Conservation (phyloP, 2,888 invertebrate genomes). For the Ichneumoninae sp. region DNA sequence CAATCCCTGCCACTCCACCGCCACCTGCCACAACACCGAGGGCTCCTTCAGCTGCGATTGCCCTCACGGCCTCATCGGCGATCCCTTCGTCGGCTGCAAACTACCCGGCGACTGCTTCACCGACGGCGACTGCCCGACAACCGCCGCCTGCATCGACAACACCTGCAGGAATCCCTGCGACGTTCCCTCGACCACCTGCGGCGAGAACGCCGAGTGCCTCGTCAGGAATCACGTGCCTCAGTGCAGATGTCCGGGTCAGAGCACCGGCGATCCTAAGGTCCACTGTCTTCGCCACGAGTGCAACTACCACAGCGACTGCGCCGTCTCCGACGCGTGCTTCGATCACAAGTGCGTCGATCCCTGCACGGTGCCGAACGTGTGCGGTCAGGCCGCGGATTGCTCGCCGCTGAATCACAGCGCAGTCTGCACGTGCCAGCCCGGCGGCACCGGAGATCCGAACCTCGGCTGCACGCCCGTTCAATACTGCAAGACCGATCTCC, state of each 20-base stretch:
- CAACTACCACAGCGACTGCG: constrained; percentile 91
- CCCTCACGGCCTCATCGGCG: constrained; percentile 91
- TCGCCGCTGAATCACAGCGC: constrained; percentile 91
- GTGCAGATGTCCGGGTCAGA: constrained; percentile 91
- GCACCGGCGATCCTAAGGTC: constrained; percentile 89
- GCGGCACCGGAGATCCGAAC: constrained; percentile 94
- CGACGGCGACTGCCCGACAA: constrained; percentile 91
- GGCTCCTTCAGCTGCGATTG: constrained; percentile 93
- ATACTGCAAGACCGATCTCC: constrained; percentile 92
- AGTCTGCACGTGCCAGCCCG: constrained; percentile 92
- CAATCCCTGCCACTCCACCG: constrained; percentile 92
- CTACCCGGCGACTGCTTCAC: constrained; percentile 93
- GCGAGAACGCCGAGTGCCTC: constrained; percentile 90
- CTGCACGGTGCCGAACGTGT: constrained; percentile 92
- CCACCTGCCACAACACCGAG: constrained; percentile 91
- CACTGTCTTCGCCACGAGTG: constrained; percentile 92
- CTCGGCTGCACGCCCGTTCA: constrained; percentile 93
- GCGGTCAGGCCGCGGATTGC: constrained; percentile 93
- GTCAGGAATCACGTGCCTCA: constrained; percentile 89
- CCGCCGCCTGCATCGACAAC: constrained; percentile 90
- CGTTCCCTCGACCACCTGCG: constrained; percentile 87
- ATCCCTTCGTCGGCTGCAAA: constrained; percentile 91
- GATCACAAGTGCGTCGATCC: constrained; percentile 93
- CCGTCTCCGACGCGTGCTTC: constrained; percentile 89
- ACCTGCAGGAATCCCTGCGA: constrained; percentile 93